Conservation (phyloP, 2,113 vertebrate species). For the Dromiciops gliroides region DNA sequence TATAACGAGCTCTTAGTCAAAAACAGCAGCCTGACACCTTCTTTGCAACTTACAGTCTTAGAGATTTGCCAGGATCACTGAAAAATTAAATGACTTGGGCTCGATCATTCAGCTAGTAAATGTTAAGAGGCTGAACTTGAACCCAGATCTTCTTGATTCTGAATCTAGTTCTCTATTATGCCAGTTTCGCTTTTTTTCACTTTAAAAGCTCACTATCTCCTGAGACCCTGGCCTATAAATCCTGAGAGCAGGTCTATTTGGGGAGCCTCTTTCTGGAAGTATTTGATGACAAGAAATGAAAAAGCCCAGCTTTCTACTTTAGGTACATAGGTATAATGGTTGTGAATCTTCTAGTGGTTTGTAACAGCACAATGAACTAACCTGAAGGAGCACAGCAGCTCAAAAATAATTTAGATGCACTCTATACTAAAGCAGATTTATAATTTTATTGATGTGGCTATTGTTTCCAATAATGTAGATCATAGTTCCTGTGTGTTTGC, state of each 20-base stretch:
- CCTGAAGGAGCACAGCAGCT: neutral
- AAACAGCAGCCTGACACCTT: neutral
- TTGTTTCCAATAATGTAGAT: too few relatives aligned
- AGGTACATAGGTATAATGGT: neutral
- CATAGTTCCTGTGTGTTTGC: neutral
- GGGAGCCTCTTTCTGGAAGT: neutral
- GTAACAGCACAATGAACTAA: neutral
- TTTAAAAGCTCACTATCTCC: neutral
- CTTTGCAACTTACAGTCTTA: neutral
- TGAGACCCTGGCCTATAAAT: neutral
- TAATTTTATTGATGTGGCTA: neutral
- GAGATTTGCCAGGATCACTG: neutral
- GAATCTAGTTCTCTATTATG: neutral
- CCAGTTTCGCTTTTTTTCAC: neutral
- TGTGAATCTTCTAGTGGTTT: neutral
- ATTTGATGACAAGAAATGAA: neutral
- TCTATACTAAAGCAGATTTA: neutral
- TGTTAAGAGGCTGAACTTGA: neutral
- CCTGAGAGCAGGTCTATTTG: neutral
- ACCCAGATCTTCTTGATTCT: neutral
- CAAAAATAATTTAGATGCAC: neutral
- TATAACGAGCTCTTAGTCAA: neutral
- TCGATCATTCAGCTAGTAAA: neutral
- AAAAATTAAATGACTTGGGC: neutral
- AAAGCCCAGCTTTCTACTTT: neutral